Percentiles rank a stretch among this genome's conserved stretches.
Evolutionary conservation across 1,140 invertebrate species (phyloP).

Genomic region (Drosophila pandora): DNA sequence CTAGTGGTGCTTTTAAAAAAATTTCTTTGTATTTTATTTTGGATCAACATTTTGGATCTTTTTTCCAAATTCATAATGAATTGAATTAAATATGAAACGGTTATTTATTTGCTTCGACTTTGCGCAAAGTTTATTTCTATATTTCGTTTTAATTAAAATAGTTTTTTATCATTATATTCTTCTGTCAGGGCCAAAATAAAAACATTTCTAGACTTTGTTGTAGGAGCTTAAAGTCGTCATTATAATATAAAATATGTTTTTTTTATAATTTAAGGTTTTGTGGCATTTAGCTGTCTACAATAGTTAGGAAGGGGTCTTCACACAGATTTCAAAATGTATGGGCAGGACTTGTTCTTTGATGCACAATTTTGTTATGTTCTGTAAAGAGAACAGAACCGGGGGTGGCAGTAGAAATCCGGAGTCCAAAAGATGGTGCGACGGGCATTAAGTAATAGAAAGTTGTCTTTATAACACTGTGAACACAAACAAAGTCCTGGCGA

Average conservation of each 20-base stretch:
- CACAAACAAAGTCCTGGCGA: constrained; percentile 67
- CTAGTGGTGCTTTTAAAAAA: no score
- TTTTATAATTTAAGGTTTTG: neutral
- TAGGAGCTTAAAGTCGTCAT: no score
- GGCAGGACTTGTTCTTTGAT: constrained; percentile 73
- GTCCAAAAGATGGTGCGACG: constrained; percentile 46
- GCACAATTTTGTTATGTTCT: constrained; percentile 41
- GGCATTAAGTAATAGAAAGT: constrained; percentile 80
- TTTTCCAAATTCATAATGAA: no score
- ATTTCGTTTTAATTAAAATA: no score
- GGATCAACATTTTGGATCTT: no score
- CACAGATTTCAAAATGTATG: constrained; percentile 19
- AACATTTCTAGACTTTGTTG: no score
- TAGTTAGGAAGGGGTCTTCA: neutral
- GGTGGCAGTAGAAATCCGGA: constrained; percentile 3
- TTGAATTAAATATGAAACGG: no score
- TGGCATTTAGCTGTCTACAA: constrained; percentile 39
- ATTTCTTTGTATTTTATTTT: no score
- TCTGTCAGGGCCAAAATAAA: no score
- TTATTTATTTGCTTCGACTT: no score
- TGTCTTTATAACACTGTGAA: constrained; percentile 80
- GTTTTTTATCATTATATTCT: no score
- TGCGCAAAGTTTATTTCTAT: no score
- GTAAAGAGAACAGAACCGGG: neutral
- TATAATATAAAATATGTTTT: neutral